phyloP scores from a whole-genome alignment of 2,888 invertebrate genomes.

The Lepidochrysops patricia region DNA sequence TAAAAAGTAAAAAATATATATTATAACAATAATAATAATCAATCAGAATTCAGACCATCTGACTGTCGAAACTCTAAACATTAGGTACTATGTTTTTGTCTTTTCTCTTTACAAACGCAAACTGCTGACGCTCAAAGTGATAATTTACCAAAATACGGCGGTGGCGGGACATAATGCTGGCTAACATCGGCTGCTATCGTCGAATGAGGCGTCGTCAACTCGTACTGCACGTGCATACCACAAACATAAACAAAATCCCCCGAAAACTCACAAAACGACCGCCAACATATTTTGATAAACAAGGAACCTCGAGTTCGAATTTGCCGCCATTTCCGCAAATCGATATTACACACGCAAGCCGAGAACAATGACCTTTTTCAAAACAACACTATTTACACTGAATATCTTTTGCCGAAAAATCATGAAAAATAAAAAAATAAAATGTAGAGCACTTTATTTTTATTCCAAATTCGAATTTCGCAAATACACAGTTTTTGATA shows the following conservation, averaged over 20 bases:
- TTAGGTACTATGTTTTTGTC: no score
- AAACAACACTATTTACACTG: conserved; percentile 28
- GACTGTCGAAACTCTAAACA: no score
- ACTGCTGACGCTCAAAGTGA: no score
- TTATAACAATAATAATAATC: no score
- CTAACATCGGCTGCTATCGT: conserved; percentile 59
- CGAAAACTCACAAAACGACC: not conserved
- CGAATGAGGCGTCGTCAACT: conserved; percentile 70
- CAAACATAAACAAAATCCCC: conserved; percentile 36
- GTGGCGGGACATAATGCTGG: conserved; percentile 64
- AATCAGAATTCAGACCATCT: no score
- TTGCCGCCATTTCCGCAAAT: conserved; percentile 54
- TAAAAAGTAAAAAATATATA: no score
- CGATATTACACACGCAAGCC: conserved; percentile 50
- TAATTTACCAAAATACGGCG: conserved; percentile 65
- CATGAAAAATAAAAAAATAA: not conserved
- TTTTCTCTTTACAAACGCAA: no score
- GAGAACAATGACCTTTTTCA: conserved; percentile 52
- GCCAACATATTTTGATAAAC: conserved; percentile 9
- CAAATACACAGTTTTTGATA: not conserved
- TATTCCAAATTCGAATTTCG: conserved; percentile 4
- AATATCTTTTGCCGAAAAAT: conserved; percentile 7
- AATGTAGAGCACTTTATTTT: not conserved
- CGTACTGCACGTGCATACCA: conserved; percentile 80
- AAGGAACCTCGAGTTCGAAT: conserved; percentile 34